Conservation (phyloP, 2,797 vertebrate species). For the Sternotherus odoratus region DNA sequence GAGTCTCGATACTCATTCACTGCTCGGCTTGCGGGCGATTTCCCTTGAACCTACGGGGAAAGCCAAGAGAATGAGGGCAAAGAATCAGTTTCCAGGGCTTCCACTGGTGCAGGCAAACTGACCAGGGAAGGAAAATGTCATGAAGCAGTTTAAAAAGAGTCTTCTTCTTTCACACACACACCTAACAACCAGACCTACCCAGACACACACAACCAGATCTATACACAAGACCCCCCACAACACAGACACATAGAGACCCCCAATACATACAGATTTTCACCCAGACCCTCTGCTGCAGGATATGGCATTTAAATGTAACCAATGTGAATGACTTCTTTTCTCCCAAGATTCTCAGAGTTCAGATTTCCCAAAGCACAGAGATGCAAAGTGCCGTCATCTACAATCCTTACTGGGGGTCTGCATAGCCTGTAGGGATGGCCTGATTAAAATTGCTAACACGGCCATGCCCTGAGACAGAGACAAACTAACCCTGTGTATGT, state of each 20-base stretch:
- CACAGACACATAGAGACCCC: background rate
- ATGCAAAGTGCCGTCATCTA: background rate
- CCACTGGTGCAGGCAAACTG: too few relatives aligned
- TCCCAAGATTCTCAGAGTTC: background rate
- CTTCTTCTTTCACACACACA: background rate
- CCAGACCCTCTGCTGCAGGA: background rate
- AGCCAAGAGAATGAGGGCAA: background rate
- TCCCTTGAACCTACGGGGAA: constrained; percentile 84
- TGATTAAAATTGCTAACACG: background rate
- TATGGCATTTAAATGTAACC: background rate
- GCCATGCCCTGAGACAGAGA: background rate
- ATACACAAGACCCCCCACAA: background rate
- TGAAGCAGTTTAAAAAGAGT: background rate
- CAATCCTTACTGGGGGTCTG: background rate
- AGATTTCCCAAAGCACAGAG: background rate
- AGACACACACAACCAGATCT: background rate
- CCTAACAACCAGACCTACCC: too few relatives aligned
- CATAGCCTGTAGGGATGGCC: background rate
- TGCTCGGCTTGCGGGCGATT: constrained; percentile 85
- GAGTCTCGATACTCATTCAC: constrained; percentile 85
- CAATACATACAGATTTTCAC: background rate
- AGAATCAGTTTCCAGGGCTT: fast-evolving
- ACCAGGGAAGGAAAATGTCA: background rate
- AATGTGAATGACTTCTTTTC: background rate
- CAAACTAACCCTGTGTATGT: background rate